Conservation (phyloP, 1,140 invertebrate genomes). For the Idris sp. region DNA sequence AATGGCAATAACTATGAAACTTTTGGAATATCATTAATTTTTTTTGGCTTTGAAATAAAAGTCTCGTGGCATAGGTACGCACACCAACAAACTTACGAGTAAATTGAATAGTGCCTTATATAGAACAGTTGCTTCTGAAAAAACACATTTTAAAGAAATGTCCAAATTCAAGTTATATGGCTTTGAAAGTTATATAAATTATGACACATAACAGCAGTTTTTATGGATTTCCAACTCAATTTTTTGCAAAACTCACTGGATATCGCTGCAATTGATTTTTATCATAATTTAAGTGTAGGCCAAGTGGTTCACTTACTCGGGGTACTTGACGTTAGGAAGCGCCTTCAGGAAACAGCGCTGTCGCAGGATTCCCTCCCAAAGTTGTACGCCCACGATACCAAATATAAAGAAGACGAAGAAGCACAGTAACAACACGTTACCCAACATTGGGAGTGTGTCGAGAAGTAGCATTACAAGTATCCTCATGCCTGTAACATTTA, state of each 20-base stretch:
- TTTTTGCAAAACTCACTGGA: no score
- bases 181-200: no score
- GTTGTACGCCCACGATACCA: constrained; percentile 98
- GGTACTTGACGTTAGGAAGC: constrained; percentile 83
- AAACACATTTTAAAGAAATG: no score
- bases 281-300: constrained; percentile 29
- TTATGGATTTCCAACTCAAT: no score
- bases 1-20: constrained; percentile 4
- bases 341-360: constrained; percentile 93
- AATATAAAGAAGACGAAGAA: constrained; percentile 99
- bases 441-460: constrained; percentile 99
- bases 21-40: constrained; percentile 26
- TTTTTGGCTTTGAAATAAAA: constrained; percentile 4
- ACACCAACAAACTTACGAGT: constrained; percentile 49
- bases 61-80: constrained; percentile 53
- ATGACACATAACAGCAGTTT: no score
- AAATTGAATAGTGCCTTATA: no score
- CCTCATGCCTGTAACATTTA: constrained; percentile 89
- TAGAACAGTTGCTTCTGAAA: no score
- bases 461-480: constrained; percentile 99
- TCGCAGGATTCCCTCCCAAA: constrained; percentile 97
- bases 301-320: constrained; percentile 82
- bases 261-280: constrained; percentile 41
- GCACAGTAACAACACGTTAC: constrained; percentile 98
- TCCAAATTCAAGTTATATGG: no score